A percentile compares a stretch with the other conserved stretches of the same genome.
Evolutionary conservation across 1,140 invertebrate genomes (phyloP).

Genomic region (Drosophila neocordata): DNA sequence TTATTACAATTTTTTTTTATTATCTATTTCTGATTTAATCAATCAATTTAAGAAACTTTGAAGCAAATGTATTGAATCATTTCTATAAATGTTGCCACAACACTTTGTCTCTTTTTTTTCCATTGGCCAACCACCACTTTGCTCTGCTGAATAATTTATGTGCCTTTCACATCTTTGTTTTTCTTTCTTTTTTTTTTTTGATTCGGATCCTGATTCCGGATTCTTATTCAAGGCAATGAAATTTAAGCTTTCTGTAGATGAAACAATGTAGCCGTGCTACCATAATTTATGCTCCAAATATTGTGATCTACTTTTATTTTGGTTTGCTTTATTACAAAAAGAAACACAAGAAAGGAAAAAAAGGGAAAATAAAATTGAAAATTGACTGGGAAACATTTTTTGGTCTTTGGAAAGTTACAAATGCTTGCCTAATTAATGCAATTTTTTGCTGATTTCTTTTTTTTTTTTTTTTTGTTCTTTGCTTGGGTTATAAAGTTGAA

Average conservation of each 20-base stretch:
- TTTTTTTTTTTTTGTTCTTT: slow-evolving; percentile 24
- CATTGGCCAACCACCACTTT: slow-evolving; percentile 1
- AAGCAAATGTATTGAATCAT: not conserved
- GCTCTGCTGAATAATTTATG: slow-evolving; percentile 34
- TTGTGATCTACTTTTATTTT: slow-evolving; percentile 12
- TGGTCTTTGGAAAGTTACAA: slow-evolving; percentile 5
- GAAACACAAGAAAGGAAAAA: slow-evolving; percentile 13
- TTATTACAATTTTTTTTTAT: not conserved
- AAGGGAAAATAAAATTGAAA: slow-evolving; percentile 28
- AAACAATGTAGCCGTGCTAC: slow-evolving; percentile 29
- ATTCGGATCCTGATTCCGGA: slow-evolving; percentile 9
- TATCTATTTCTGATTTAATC: not conserved
- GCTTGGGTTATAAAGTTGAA: slow-evolving; percentile 38
- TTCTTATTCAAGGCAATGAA: slow-evolving; percentile 29
- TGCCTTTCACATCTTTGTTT: slow-evolving; percentile 1
- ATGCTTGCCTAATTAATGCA: slow-evolving; percentile 59
- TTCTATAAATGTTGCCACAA: slow-evolving; percentile 7
- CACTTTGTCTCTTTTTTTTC: not conserved
- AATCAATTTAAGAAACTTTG: not conserved
- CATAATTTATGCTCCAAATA: slow-evolving; percentile 49
- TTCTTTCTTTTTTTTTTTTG: not conserved
- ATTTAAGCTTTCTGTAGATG: slow-evolving; percentile 19
- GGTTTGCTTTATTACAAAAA: slow-evolving; percentile 3
- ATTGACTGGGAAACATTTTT: slow-evolving; percentile 8
- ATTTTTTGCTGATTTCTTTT: slow-evolving; percentile 44